These are phyloP conservation scores for Pseudotriccus pelzelni DNA, from an alignment of 2,797 vertebrate species.

Conservation along the genomic window DNA sequence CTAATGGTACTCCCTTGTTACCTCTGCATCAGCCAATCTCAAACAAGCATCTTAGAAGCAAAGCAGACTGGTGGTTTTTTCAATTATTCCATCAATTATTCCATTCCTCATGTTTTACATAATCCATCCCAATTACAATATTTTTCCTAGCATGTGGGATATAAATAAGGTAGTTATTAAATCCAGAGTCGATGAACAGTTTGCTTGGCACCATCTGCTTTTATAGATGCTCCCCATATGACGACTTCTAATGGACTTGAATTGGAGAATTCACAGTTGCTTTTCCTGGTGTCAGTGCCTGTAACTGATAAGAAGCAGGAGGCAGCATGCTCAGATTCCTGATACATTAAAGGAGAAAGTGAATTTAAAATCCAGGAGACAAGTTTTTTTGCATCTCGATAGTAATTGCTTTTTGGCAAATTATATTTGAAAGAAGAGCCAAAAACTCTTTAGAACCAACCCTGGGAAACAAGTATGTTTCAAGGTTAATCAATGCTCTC, in stretches of 20 bases:
- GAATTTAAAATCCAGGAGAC: conserved; percentile 47
- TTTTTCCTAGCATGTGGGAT: conserved; percentile 30
- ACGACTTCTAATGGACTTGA: background rate
- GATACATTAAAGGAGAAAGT: conserved; percentile 53
- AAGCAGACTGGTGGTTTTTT: background rate
- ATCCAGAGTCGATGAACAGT: background rate
- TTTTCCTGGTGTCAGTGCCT: background rate
- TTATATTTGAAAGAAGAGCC: conserved; percentile 58
- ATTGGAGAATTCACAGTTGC: background rate
- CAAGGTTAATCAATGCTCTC: conserved; percentile 47
- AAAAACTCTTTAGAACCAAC: conserved; percentile 58
- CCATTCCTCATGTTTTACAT: background rate
- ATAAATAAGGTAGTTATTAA: conserved; percentile 32
- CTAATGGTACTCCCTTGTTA: background rate
- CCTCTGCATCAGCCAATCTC: background rate
- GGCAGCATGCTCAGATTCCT: conserved; percentile 59
- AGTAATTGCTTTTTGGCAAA: conserved; percentile 70
- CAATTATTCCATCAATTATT: background rate
- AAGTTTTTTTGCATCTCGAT: conserved; percentile 2
- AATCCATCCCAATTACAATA: background rate
- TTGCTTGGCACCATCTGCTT: conserved; percentile 1
- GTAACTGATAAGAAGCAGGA: conserved; percentile 42
- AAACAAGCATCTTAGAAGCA: background rate
- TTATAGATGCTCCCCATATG: background rate
- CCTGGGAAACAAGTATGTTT: conserved; percentile 64